Base-by-base conservation (phyloP, 2,113 vertebrate species). In the Dicerorhinus sumatrensis region DNA sequence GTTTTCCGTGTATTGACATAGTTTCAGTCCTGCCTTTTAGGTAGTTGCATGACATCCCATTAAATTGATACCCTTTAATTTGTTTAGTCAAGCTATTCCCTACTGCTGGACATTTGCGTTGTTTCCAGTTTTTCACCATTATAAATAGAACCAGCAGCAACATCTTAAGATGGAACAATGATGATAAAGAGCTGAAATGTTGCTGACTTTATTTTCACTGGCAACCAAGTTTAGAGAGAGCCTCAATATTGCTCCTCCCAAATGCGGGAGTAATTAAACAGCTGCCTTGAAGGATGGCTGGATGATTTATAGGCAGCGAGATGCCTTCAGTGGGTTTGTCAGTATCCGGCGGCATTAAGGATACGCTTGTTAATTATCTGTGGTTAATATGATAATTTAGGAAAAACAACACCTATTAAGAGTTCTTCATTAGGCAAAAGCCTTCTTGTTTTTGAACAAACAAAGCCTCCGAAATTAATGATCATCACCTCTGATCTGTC, bases 311-410 rank as follows among this genome's bases (percentile, higher is more conserved):
- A 95, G 98, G 95, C 92, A 73, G 77, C 6, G 5, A 93, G 96
- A 90, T 77, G 70, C 46, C 1, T 97, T 96, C 89, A 69, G 97
- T 60, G 60, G 86, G 91, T 88, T 96, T 97, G 97, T 98, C 97
- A 94, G 98, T 91, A 96, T 97, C 97, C 97, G 54, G 92, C 56
- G 2, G 97, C 97, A 98, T 90, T 75, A 96, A 96, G 84, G 97
- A 98, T 96, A 85, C 5, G 92, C 97, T 98, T 98, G 97, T 98
- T 98, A 98, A 98, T 98, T 98, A 97, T 92, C 96, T 97, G 97
- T 97, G 94, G 96, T 98, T 98, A 98, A 98, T 97, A 98, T 97
- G 97, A 97, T 98, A 98, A 98, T 98, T 98, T 98, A 97, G 97
- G 97, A 95, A 97, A 97, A 97, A 97, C 95, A 98, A 96, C 95